Conservation (phyloP, 2,113 vertebrate species). For the Hippocampus zosterae region DNA sequence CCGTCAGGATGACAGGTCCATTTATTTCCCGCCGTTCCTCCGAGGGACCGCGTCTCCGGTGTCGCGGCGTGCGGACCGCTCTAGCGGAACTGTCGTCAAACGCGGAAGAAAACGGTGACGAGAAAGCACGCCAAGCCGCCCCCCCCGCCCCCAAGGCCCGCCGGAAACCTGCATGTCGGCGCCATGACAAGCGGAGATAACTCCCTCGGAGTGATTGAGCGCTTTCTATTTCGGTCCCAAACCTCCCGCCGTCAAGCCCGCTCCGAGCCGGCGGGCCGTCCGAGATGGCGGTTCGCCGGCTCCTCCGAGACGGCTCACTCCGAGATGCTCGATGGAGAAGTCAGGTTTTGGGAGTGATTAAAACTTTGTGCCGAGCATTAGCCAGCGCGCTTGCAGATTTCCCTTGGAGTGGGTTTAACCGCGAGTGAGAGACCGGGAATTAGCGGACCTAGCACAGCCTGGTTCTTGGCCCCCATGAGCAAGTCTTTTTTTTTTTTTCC, state of each 20-base stretch:
- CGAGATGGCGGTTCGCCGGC: constrained; percentile 32
- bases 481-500: too few species aligned
- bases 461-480: too few species aligned
- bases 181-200: constrained; percentile 61
- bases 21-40: constrained; percentile 62
- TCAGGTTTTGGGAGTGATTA: constrained; percentile 55
- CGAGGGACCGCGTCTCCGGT: constrained; percentile 54
- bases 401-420: constrained; percentile 21
- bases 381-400: constrained; percentile 40
- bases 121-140: constrained; percentile 19
- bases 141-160: constrained; percentile 8
- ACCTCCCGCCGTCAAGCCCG: constrained; percentile 18
- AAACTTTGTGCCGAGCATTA: constrained; percentile 46
- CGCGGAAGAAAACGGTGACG: constrained; percentile 15
- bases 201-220: constrained; percentile 28
- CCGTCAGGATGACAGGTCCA: constrained; percentile 63
- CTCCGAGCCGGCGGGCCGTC: constrained; percentile 32
- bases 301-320: too few species aligned
- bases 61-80: constrained; percentile 39
- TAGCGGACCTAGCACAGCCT: too few species aligned
- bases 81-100: constrained; percentile 35
- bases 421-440: too few species aligned
- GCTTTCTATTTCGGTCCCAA: constrained; percentile 47
- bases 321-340: constrained; percentile 46
- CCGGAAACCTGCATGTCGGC: constrained; percentile 45